Base-by-base conservation (phyloP, 2,797 vertebrate genomes). In the Acropternis orthonyx region DNA sequence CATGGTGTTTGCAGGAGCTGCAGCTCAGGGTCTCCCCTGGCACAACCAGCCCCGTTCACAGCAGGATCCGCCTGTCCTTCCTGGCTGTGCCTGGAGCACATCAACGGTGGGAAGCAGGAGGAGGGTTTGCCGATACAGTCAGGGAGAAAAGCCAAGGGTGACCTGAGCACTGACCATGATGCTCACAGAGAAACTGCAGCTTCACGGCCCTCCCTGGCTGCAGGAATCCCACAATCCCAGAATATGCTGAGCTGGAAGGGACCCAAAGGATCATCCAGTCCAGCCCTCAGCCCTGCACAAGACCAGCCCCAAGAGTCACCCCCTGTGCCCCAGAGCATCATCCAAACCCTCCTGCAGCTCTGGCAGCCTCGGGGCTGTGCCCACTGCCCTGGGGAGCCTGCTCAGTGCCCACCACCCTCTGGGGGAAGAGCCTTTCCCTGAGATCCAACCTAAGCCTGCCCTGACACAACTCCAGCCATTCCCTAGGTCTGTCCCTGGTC, bases 21-120 rank as follows among this genome's bases (percentile, higher is more conserved):
- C 44, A 48, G 78, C 34, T 37, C 69, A 52, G 13, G 73, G 15
- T 49, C 34, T 83, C 23, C 30, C n/a, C 22, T 23, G 27, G 63
- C 30, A 43, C 51, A 36, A 23, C 16, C 27, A 48, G 24, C 32
- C 77, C 58, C 2, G 4, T 26, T 44, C 23, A 5, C 17, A 46
- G 46, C 68, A 32, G 68, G 37, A 80, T 39, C 44, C 1, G 73
- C 62, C 75, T 73, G 39, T 24, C 30, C 34, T 62, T 55, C 88
- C 41, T 2, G 0, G 20, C 58, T 44, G 44, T 51, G 41, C 34
- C 72, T 55, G 18, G 32, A 20, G 59, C 34, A 63, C 37, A 89
- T 93, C 94, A 63, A 85, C 78, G 90, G 84, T 69, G 71, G 43
- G 87, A 67, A 93, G 92, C 89, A 67, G 62, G 63, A 95, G n/a